Base-by-base conservation (phyloP, 1,140 invertebrate species). In the Varroa destructor region DNA sequence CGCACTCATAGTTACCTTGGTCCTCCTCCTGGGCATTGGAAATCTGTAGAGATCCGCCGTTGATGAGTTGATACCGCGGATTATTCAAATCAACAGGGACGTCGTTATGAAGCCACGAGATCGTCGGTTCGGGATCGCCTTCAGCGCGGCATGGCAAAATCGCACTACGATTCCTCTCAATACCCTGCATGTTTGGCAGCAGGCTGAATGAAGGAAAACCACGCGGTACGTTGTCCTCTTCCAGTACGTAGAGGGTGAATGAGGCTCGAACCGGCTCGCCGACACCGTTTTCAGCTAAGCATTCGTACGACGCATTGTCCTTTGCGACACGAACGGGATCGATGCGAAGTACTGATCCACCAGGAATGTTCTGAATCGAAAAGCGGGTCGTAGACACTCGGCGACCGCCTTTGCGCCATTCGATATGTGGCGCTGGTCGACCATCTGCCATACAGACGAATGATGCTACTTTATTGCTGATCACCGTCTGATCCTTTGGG, bases 381-480 rank as follows among this genome's bases (percentile, higher is more conserved):
- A 79, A 83, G 54, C 83, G 75, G 72, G 79, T 73, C 46, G 78
- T 74, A 56, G 76, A 78, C 14, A 82, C 75, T 4, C 75, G 74
- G 71, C 80, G 79, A 5, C 80, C 80, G 55, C 79, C 78, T 71
- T 79, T 79, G 55, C 78, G 76, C 83, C 83, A 84, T 70, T 81
- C 76, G 64, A 84, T 80, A 43, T 77, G 77, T 4, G 84, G 84
- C 55, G 79, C 77, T 56, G 94, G 94, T 81, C 92, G 88, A 25
- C 93, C 93, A 64, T 88, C 84, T 25, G 93, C 93, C 61, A 87
- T 88, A 83, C 94, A 98, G 81, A 92, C 93, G 83, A 97, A 96
- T 56, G 89, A 89, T 0, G 93, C 93, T 71, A 91, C 89, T n/a
- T 88, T 88, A 72, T 90, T 90, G 71, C 87, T 88, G 72, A 87